phyloP scores from a whole-genome alignment of 2,113 vertebrate species.

The Tyrannus savana region DNA sequence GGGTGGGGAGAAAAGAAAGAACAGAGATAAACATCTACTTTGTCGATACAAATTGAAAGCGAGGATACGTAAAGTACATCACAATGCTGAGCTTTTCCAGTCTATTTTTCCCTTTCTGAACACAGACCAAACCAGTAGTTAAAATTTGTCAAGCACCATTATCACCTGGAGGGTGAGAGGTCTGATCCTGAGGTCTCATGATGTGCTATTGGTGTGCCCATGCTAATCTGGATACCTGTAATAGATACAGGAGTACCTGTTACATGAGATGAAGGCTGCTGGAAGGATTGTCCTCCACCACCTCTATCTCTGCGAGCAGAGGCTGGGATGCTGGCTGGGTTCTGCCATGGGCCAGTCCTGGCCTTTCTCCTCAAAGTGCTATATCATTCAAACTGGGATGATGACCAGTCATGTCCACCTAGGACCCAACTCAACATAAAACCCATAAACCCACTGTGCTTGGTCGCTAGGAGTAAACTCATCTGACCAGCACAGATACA shows the following conservation, averaged over 20 bases:
- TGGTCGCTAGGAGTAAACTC: neutral
- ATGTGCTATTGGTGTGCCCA: neutral
- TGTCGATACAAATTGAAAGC: neutral
- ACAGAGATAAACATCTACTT: constrained; percentile 39
- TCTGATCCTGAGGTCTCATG: neutral
- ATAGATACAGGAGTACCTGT: neutral
- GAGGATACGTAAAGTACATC: neutral
- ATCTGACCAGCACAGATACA: neutral
- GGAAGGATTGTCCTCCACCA: neutral
- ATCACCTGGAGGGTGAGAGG: neutral
- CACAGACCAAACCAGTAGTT: neutral
- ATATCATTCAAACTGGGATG: neutral
- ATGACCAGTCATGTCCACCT: rapidly evolving
- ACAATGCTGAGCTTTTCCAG: neutral
- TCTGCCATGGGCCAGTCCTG: neutral
- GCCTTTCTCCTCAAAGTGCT: neutral
- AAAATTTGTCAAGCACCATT: neutral
- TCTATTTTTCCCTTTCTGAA: neutral
- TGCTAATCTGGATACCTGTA: neutral
- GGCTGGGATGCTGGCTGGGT: neutral
- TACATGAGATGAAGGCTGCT: neutral
- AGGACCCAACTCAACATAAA: neutral
- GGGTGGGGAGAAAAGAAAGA: constrained; percentile 18
- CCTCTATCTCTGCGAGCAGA: neutral
- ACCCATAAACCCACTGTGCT: neutral